phyloP scores from a whole-genome alignment of 2,113 vertebrate genomes.

The Oryzias javanicus region DNA sequence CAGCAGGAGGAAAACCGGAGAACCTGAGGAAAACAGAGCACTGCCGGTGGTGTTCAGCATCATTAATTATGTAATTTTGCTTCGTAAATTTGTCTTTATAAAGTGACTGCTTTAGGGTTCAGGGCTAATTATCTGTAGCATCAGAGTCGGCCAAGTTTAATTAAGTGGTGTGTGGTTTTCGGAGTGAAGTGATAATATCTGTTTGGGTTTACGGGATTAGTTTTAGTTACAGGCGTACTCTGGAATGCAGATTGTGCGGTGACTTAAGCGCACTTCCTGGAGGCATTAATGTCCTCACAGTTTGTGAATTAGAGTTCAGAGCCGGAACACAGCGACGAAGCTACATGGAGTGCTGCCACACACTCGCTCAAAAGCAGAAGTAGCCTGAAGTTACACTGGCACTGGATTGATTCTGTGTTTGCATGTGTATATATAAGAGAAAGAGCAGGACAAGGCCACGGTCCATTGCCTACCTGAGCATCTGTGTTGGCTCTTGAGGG shows the following conservation, averaged over 20 bases:
- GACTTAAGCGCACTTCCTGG: conserved; percentile 43
- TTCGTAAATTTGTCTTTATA: conserved; percentile 6
- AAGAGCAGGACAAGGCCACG: conserved; percentile 21
- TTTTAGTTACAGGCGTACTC: conserved; percentile 50
- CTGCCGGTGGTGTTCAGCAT: not conserved
- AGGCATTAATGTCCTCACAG: conserved; percentile 37
- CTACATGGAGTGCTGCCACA: conserved; percentile 44
- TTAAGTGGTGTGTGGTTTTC: conserved; percentile 53
- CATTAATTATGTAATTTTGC: conserved; percentile 9
- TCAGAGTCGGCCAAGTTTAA: conserved; percentile 45
- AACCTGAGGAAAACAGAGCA: conserved; percentile 7
- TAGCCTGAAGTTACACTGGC: conserved; percentile 39
- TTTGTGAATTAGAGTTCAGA: conserved; percentile 37
- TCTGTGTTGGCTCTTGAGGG: conserved; percentile 36
- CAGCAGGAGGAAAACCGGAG: conserved; percentile 16
- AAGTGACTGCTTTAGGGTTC: conserved; percentile 18
- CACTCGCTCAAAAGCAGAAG: conserved; percentile 46
- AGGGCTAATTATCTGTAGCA: conserved; percentile 14
- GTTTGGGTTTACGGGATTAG: conserved; percentile 66
- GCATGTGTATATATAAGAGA: conserved; percentile 5
- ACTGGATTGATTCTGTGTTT: conserved; percentile 31
- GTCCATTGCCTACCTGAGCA: conserved; percentile 43
- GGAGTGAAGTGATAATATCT: conserved; percentile 67
- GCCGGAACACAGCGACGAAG: conserved; percentile 39
- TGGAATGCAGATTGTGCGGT: conserved; percentile 49